Evolutionary conservation across 2,797 vertebrate genomes (phyloP), one percentile per base, ranked within the genome.

Genomic region (Sphenopsis melanotis): DNA sequence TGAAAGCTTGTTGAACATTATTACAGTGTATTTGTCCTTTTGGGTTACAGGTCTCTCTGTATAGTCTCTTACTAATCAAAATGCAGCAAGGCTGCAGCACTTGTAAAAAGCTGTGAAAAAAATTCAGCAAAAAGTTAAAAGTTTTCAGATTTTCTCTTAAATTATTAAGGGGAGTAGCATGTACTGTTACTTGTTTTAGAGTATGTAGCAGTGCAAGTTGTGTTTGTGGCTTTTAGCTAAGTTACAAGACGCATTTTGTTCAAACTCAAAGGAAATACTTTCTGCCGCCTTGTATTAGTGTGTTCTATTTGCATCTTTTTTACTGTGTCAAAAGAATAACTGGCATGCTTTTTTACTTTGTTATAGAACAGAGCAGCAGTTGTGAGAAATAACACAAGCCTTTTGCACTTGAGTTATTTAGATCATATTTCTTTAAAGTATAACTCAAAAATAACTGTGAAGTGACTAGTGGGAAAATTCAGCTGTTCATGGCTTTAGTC

Each of bases 1-100:
- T 94, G 76, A 83, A 83, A 76, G 68, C 82, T 92, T 91, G 29
- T 49, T 95, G 76, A 91, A 36, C 57, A 49, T 61, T 95, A 57
- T 89, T 92, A 68, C 18, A n/a, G 32, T 84, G 61, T 21, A 39
- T 59, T 57, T 63, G 22, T 90, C 75, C 42, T 88, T 85, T 83
- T 82, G 57, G 59, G 21, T 93, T 87, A 69, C 56, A 63, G 23
- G 32, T 91, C 32, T 93, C 15, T 63, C 32, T 81, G 4, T 44
- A 7, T 55, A 68, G 44, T 47, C 24, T 78, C 32, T 79, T 68
- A 49, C 6, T 37, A 85, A 82, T 89, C 47, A 71, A 93, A 94
- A 75, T 88, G 32, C 23, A 85, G 22, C 60, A 87, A 63, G 61
- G 72, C 23, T 68, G 20, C 4, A 44, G 23, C 9, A 17, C 16